Percentiles rank a stretch among this genome's conserved stretches.
phyloP scores from a whole-genome alignment of 2,113 vertebrate species.

The Physeter macrocephalus region DNA sequence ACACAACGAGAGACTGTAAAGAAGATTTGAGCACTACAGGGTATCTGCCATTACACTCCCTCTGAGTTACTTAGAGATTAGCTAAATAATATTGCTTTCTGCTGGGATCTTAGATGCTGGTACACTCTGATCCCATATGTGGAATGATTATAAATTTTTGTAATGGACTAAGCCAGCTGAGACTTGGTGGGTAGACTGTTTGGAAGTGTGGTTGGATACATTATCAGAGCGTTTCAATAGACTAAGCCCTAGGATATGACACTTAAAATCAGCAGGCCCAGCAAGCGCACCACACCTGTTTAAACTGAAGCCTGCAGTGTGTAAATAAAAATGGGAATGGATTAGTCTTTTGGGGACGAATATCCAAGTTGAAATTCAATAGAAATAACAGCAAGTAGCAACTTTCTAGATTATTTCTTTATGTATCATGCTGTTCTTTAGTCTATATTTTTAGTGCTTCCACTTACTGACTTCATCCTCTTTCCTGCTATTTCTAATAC shows the following conservation, averaged over 20 bases:
- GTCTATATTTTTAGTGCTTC: slow-evolving; percentile 47
- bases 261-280: slow-evolving; percentile 53
- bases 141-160: slow-evolving; percentile 19
- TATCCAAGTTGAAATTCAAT: slow-evolving; percentile 30
- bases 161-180: slow-evolving; percentile 66
- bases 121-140: not conserved
- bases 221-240: slow-evolving; percentile 54
- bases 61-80: slow-evolving; percentile 5
- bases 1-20: not conserved
- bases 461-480: not conserved
- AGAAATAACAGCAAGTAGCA: slow-evolving; percentile 33
- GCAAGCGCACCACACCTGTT: slow-evolving; percentile 23
- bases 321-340: slow-evolving; percentile 16
- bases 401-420: slow-evolving; percentile 61
- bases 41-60: not conserved
- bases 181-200: slow-evolving; percentile 47
- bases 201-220: not conserved
- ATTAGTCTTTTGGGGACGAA: slow-evolving; percentile 34
- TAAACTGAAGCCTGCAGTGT: slow-evolving; percentile 25
- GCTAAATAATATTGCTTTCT: not conserved
- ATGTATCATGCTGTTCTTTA: not conserved
- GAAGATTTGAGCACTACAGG: not conserved
- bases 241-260: slow-evolving; percentile 31
- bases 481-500: not conserved
- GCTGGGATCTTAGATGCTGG: not conserved